These are phyloP conservation scores for Ephialtes manifestator DNA, from an alignment of 2,888 invertebrate genomes.

Conservation along the genomic window DNA sequence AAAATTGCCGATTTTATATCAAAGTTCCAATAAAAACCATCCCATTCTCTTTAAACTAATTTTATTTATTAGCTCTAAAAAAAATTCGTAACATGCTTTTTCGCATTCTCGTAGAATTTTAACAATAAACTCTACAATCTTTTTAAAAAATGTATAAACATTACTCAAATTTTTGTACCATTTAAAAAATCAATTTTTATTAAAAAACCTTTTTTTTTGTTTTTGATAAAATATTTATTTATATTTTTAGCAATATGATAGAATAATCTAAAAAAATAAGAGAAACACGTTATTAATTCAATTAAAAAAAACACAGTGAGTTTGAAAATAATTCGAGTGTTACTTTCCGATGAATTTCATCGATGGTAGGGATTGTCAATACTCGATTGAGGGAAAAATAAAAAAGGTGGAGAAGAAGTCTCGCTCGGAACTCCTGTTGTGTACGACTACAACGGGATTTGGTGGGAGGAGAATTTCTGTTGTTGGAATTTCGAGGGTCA, in stretches of 20 bases:
- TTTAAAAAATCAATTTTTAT: no score
- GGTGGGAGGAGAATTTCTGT: slow-evolving; percentile 35
- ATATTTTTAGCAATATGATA: no score
- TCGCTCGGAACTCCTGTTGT: not conserved
- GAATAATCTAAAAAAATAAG: no score
- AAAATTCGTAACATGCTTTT: not conserved
- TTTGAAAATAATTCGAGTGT: no score
- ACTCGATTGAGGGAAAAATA: slow-evolving; percentile 40
- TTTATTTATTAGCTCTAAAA: not conserved
- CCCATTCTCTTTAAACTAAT: not conserved
- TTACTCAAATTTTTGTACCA: no score
- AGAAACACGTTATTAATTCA: no score
- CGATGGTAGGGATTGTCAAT: slow-evolving; percentile 34
- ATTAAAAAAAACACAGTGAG: no score
- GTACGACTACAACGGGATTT: slow-evolving; percentile 9
- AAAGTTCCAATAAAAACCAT: not conserved
- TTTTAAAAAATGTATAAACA: no score
- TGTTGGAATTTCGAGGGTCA: slow-evolving; percentile 48
- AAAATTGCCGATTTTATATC: slow-evolving; percentile 5
- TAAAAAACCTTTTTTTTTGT: no score
- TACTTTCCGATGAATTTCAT: slow-evolving; percentile 27
- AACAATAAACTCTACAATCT: no score
- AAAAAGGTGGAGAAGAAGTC: not conserved
- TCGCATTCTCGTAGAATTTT: no score
- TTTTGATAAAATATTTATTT: no score